Evolutionary conservation across 2,797 vertebrate genomes (phyloP), one percentile per base, ranked within the genome.

Genomic region (Falco peregrinus): DNA sequence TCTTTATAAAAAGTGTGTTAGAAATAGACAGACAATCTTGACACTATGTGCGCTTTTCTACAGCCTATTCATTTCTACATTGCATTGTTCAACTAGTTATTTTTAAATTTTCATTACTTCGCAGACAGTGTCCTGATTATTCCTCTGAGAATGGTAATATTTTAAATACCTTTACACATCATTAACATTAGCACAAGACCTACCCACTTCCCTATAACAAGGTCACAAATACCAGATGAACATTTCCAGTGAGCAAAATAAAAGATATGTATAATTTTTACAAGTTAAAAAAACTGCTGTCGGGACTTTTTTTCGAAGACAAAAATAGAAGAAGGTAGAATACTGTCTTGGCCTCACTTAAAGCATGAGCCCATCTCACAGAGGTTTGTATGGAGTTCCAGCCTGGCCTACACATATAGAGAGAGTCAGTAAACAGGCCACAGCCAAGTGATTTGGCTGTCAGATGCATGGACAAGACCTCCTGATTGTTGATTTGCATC

Each of bases 91-190:
- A 87, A 68, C 60, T 67, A 51, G 90, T 68, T 95, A 95, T 94
- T 97, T 96, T 96, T 68, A 90, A 80, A 89, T 82, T 83, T 87
- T 85, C 71, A 70, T 82, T 89, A 89, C 50, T 68, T 87, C 83
- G 51, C 92, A 94, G 88, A 56, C 33, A 48, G 78, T 92, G 95
- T 13, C 78, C 92, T 87, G 86, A 92, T 95, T 95, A 91, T 94
- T 89, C 91, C 69, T 47, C n/a, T 73, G 77, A 91, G 78, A 92
- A 84, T 14, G 53, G 43, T 45, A 89, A 78, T 68, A n/a, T 85
- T 94, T 96, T n/a, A 89, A 86, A 83, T 68, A 84, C 47, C 70
- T 87, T 90, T 92, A 84, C n/a, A 92, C 19, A n/a, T 37, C n/a
- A 93, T 93, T 83, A 80, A 80, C 53, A 39, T 35, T 83, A 94